phyloP scores from a whole-genome alignment of 2,113 vertebrate species.

The Leuciscus idus region DNA sequence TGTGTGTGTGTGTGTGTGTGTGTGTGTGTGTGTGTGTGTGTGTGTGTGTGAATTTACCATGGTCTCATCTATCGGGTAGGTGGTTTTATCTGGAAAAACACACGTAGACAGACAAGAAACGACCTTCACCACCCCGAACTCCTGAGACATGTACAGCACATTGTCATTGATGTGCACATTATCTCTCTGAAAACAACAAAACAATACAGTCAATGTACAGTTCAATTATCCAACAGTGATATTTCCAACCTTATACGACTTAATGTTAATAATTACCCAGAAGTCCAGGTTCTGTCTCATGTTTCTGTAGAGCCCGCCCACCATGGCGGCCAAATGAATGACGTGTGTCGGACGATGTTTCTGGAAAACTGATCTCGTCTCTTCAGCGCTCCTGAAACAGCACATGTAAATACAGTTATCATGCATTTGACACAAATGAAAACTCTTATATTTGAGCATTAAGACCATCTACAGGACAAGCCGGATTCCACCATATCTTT shows the following conservation, averaged over 20 bases:
- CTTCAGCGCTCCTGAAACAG: too few species aligned
- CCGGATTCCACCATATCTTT: too few species aligned
- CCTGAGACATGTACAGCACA: constrained; percentile 80
- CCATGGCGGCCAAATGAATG: too few species aligned
- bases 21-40: too few species aligned
- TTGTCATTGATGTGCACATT: constrained; percentile 90
- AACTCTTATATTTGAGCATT: too few species aligned
- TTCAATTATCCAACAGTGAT: constrained; percentile 67
- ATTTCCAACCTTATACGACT: background rate
- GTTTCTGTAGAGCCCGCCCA: constrained; percentile 94
- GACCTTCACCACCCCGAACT: constrained; percentile 78
- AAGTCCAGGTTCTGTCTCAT: constrained; percentile 93
- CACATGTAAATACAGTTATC: too few species aligned
- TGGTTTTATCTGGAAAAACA: constrained; percentile 88
- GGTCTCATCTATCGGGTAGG: constrained; percentile 88
- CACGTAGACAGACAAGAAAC: constrained; percentile 92
- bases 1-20: too few species aligned
- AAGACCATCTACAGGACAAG: too few species aligned
- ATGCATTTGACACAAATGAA: too few species aligned
- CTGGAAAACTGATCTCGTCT: too few species aligned
- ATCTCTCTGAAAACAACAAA: constrained; percentile 48
- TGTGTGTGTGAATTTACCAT: constrained; percentile 74
- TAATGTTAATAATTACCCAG: constrained; percentile 78
- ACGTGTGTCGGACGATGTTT: too few species aligned
- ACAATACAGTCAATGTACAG: too few species aligned